Evolutionary conservation across 2,888 invertebrate genomes (phyloP), one percentile per base, ranked within the genome.

Genomic region (Synergus japonicus): DNA sequence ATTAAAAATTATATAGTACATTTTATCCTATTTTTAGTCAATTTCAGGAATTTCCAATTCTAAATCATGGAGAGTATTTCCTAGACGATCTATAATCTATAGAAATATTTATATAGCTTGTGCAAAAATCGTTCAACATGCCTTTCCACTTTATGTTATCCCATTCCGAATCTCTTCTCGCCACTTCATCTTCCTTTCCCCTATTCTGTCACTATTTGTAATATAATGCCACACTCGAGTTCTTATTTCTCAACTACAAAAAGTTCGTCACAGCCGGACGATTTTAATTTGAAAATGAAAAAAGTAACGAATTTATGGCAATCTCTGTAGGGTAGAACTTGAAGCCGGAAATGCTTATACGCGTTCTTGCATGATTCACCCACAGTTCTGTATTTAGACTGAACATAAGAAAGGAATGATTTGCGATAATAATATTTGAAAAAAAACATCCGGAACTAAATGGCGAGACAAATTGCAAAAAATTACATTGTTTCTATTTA

Each of bases 141-240:
- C 73, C 73, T 73, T 73, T 73, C 73, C 73, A 73, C 73, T 73
- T 73, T 73, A 37, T 54, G 49, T 73, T 73, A 73, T 73, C 54
- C 54, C 73, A 73, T 73, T 54, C 37, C 10, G 69, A 82, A 76
- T 76, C 49, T 73, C 46, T 77, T 73, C 77, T 63, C 58, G 63
- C 58, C 77, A 77, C 79, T 73, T 77, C 58, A 58, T 76, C 73
- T 76, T 60, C 66, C 77, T 78, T 77, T 60, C 64, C 63, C 43
- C 15, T 44, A 29, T 76, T 46, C 65, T 76, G 66, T 65, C 44
- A 54, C 65, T 73, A 60, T 60, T 60, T 46, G 54, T 78, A 54
- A 65, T 22, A 44, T 58, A 80, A 65, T 79, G 44, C 60, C 37
- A 63, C 67, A 41, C 60, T 67, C 13, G 54, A 37, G 76, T 64